Base-by-base conservation (phyloP, 2,888 invertebrate genomes). In the Encarsia formosa region DNA sequence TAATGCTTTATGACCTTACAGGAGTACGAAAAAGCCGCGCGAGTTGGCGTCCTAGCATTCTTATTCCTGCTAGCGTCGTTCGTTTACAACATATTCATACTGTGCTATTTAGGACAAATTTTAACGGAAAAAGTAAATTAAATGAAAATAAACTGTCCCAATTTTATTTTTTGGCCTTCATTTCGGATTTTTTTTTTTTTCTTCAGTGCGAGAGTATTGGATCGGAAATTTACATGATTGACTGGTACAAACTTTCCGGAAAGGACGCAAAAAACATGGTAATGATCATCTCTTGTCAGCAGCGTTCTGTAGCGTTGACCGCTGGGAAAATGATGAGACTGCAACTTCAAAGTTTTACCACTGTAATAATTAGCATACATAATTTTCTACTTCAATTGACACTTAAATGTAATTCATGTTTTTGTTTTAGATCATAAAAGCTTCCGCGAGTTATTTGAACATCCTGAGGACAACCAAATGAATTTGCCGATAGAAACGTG, bases 311-410 rank as follows among this genome's bases (percentile, higher is more conserved):
- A 4, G 53, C 40, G 1, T 52, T 68, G 1, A 64, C 64, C 2
- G 68, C 65, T 4, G 66, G 64, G 1, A 65, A 62, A 50, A 24
- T 68, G 42, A 57, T 62, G 6, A 57, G 54, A 22, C 45, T 69
- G 1, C 66, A 67, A 3, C 49, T 68, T 18, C 56, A 42, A 45
- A 63, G 59, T 42, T 69, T 68, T 44, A 59, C 57, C 16, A 59
- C 59, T 5, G 69, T 68, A 52, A 62, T 60, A 52, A 31, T 34
- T 16, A 13, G n/a, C 13, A 26, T 32, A 22, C 18, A 20, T 32
- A 22, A 20, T 5, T 3, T 20, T 5, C 1, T 19, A 39, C 5
- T 2, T 39, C 6, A 18, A 11, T 5, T 19, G 6, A 37, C n/a
- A n/a, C n/a, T n/a, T 18, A 19, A 8, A 13, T 37, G 9, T 18